Base-by-base conservation (phyloP, 2,797 vertebrate genomes). In the Cirrhinus mrigala region DNA sequence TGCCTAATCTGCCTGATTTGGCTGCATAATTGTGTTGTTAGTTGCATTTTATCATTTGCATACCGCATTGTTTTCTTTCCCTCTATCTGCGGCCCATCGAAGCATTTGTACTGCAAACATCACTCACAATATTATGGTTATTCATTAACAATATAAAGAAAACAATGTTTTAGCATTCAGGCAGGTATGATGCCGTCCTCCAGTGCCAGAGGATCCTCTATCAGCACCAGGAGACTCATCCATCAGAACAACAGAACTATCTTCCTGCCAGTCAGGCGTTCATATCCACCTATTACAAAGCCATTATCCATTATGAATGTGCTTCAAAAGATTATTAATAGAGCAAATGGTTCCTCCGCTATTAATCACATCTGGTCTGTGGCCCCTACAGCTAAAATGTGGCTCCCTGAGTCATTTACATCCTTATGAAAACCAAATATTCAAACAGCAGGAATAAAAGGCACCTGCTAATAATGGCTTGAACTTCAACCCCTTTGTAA, bases 231-330 rank as follows among this genome's bases (percentile, higher is more conserved):
- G 40, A 79, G 66, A 52, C 79, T 66, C 46, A 83, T 90, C 69
- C 69, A 86, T 86, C 84, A 87, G 75, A 85, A 77, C 52, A 79
- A 79, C 64, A 82, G 15, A 84, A 71, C 64, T 40, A 75, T 88
- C 87, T 79, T 82, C 69, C 74, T 85, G 80, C 70, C 84, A 88
- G 79, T 76, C 64, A 48, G 75, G 33, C n/a, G 2, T 60, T 84
- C 85, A 82, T 46, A 82, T 86, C 54, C 75, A 79, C 70, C 79
- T 79, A 88, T 88, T 90, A 81, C 74, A 82, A 81, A 90, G 52
- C 84, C 87, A 88, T 90, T 90, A 89, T 87, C 89, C 80, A 85
- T 88, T 87, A 89, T 79, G 62, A 84, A 87, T 87, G 84, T 52
- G 69, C 80, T 87, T 86, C 85, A 84, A 79, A 87, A 84, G 84